Evolutionary conservation across 2,113 vertebrate species (phyloP), one percentile per base, ranked within the genome.

Genomic region (Piaya cayana): DNA sequence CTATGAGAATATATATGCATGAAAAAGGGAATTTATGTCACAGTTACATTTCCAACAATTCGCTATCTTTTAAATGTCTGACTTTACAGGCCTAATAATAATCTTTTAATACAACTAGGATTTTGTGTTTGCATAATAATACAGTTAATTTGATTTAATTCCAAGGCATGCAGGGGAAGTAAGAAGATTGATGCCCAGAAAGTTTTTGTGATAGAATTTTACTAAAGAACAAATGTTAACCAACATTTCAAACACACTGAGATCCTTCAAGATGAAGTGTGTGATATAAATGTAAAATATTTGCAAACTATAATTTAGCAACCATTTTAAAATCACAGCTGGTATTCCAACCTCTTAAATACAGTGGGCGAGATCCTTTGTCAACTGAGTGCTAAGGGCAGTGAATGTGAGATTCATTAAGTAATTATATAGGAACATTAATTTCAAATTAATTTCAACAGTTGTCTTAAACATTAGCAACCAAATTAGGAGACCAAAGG

Each of bases 131-230:
- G 95, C 84, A 95, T 96, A 93, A 95, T 95, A 90, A 93, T 89
- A 60, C 74, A 95, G 81, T 59, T 95, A 91, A 96, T 96, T 93
- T 87, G 84, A 76, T 94, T 92, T 94, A 82, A 95, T 95, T 97
- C 92, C 58, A 87, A 82, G 86, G 53, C 93, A 34, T 87, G 89
- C n/a, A 49, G 64, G 78, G 45, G 89, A 95, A 91, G 58, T 87
- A 64, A 92, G 88, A 95, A 96, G 91, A 97, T 91, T 97, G 95
- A 95, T 95, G 87, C 94, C 95, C 95, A 94, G 89, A 95, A 95
- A 95, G 81, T 95, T 96, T 96, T 92, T 92, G 78, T 95, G 89
- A 88, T 69, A 70, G 84, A 96, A 91, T 95, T 95, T 91, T 90
- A 59, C 50, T 76, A 8, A 94, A 94, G 95, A 92, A 79, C 85